Evolutionary conservation across 2,113 vertebrate genomes (phyloP), one percentile per base, ranked within the genome.

Genomic region (Antennarius striatus): DNA sequence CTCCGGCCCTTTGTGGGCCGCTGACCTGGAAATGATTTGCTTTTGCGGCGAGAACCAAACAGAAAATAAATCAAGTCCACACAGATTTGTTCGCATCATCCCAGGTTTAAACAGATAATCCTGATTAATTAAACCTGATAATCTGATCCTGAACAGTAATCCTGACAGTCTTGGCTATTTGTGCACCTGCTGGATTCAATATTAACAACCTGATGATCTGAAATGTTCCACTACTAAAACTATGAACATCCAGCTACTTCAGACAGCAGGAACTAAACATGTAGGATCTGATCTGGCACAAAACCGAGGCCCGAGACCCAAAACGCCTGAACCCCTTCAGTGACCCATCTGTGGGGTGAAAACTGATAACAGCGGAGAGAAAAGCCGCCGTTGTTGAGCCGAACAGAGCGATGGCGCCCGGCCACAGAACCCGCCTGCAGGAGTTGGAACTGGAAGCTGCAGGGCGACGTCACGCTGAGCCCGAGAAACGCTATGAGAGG

Each of bases 21-120:
- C 82, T 89, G 88, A 88, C 86, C 89, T 90, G 87, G 86, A 91
- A 91, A 90, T 81, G 7, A 88, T 88, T 72, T 56, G 79, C 80
- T 73, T 22, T 56, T 55, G 22, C 82, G 79, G 68, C 30, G 51
- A 85, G 62, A 85, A 77, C 13, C 32, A 80, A 80, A 83, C 47
- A 62, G 56, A 56, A 80, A 79, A 75, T 45, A 79, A 61, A 80
- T 74, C 63, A 66, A 48, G 63, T 81, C 58, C 22, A 22, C 22
- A 57, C 66, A 82, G 74, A 79, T 85, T 61, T 64, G 60, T 40
- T 32, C 61, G 64, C 66, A 66, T 63, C 56, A 48, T 60, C 62
- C 62, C 13, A 5, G 4, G 40, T 49, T 64, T 46, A 73, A 60
- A 79, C 14, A 4, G 17, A 66, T 78, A 76, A 84, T 81, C 64